Conservation (phyloP, 1,140 invertebrate genomes). For the Polypedilum vanderplanki region DNA sequence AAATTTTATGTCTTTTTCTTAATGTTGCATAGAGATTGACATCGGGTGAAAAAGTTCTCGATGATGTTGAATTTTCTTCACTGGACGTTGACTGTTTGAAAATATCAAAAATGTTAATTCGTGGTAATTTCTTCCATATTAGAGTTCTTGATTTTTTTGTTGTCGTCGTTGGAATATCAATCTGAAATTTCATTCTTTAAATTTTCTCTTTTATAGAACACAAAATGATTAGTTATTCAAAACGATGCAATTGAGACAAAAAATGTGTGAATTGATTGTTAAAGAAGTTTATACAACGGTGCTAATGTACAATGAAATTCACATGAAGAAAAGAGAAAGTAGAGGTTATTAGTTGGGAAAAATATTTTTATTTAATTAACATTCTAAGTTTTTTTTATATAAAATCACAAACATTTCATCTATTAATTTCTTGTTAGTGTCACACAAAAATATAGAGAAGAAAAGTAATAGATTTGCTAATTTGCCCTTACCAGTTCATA, state of each 20-base stretch:
- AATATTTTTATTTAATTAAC: no score
- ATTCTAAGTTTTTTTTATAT: no score
- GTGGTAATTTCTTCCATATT: neutral
- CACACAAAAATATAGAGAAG: neutral
- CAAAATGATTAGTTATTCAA: no score
- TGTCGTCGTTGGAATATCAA: neutral
- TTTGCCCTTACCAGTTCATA: slow-evolving; percentile 21
- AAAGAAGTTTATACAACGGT: no score
- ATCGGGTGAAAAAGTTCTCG: neutral
- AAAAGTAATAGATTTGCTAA: neutral
- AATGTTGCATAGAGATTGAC: neutral
- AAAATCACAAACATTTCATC: no score
- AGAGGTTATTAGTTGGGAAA: no score
- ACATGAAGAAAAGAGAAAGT: no score
- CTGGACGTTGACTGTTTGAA: neutral
- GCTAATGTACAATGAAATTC: no score
- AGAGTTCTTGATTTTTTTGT: neutral
- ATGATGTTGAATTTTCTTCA: neutral
- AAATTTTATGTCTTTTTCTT: neutral
- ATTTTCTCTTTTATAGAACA: no score
- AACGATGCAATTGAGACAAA: no score
- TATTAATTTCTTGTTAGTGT: neutral
- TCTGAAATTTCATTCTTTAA: neutral
- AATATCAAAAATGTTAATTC: neutral
- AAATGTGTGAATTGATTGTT: no score